Base-by-base conservation (phyloP, 2,888 invertebrate species). In the Crocallis elinguaria region DNA sequence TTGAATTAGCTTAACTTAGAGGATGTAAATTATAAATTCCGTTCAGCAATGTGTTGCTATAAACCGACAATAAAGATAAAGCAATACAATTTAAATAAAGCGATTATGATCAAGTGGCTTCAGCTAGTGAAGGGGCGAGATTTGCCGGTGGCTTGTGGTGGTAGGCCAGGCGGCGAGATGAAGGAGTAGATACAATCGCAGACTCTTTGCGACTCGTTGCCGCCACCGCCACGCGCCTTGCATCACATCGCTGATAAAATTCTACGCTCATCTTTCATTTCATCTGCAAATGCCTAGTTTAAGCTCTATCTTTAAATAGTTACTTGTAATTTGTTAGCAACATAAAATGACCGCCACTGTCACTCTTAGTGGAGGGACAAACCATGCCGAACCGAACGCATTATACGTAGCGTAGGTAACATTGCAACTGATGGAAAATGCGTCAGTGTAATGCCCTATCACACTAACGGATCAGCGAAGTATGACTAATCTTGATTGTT, bases 241-340 rank as follows among this genome's bases (percentile, higher is more conserved):
- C 83, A 84, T 88, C 86, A 82, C 77, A 83, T 76, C 71, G 67
- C 74, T 78, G 89, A 90, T 89, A 87, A 84, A 77, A 73, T 73
- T 67, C 60, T 67, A 65, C 67, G 65, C 63, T 71, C 82, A 84
- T 86, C 84, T 87, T 74, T 75, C 72, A 82, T 84, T 85, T 82
- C 85, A 86, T 84, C 83, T 80, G 71, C 75, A 74, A 71, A 68
- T 63, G 59, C 55, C 62, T 60, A 62, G 64, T 54, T 59, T 60
- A 62, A 39, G 21, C 49, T 49, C 43, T 60, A 59, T 53, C 54
- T 62, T 50, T 46, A 53, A 36, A 49, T 44, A 39, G 16, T 46
- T 36, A 42, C 29, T 41, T 52, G 36, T 43, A 43, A 49, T 55
- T 49, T 33, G 42, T 36, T 37, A 13, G 23, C 25, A 35, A 36